Percentiles rank a stretch among this genome's conserved stretches.
Conservation (phyloP, 2,797 vertebrate species). For the Coregonus sp. region DNA sequence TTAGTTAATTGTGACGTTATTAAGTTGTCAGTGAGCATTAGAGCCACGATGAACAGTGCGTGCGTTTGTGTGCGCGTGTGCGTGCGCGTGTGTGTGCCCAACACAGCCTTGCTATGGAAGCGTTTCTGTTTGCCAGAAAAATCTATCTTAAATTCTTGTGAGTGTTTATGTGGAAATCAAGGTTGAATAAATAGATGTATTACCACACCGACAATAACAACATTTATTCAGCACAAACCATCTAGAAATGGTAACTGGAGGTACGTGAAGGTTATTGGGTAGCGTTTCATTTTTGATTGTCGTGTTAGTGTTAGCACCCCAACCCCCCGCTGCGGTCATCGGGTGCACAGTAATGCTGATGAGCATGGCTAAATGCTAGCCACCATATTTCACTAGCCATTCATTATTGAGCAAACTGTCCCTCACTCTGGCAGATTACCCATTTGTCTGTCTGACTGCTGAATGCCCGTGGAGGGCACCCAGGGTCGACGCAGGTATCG, state of each 20-base stretch:
- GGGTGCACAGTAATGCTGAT: conserved; percentile 69
- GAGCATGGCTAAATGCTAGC: conserved; percentile 57
- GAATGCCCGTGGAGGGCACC: not conserved
- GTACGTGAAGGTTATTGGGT: not conserved
- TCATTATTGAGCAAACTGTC: conserved; percentile 69
- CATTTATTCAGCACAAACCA: not conserved
- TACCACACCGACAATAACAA: not conserved
- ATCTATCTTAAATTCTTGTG: not conserved
- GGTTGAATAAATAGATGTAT: not conserved
- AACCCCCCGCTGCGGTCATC: conserved; percentile 52
- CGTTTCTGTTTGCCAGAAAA: conserved; percentile 1
- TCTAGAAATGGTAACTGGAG: not conserved
- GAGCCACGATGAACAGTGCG: conserved; percentile 81
- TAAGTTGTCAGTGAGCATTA: conserved; percentile 99
- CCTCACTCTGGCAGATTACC: conserved; percentile 57
- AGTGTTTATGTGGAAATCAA: conserved; percentile 26
- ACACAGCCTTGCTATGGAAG: conserved; percentile 9
- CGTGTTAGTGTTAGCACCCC: not conserved
- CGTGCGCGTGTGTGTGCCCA: too few relatives aligned
- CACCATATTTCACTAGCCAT: conserved; percentile 54
- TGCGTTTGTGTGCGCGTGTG: too few relatives aligned
- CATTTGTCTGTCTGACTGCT: conserved; percentile 29
- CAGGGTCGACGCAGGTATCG: conserved; percentile 6
- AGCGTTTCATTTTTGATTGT: conserved; percentile 25
- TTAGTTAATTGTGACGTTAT: conserved; percentile 98